Base-by-base conservation (phyloP, 2,888 invertebrate genomes). In the Athalia circularis region DNA sequence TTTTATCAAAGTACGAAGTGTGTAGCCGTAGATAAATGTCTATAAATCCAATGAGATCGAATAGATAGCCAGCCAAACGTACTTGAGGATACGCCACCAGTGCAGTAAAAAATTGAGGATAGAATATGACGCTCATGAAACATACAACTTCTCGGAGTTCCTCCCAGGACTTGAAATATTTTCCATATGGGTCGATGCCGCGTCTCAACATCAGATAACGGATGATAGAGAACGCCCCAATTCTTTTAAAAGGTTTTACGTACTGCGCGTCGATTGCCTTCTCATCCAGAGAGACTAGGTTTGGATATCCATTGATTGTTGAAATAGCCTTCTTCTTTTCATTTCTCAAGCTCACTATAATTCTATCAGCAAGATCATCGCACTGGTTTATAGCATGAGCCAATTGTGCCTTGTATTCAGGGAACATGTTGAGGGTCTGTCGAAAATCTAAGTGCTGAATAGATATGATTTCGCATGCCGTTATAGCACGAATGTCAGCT, bases 21-120 rank as follows among this genome's bases (percentile, higher is more conserved):
- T 85, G 85, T 57, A 85, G 74, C 43, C 84, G 79, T 15, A 84
- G 59, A 79, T 85, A 82, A 29, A 82, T 84, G 61, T 59, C 80
- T 79, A 75, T 50, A 74, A 57, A 92, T 80, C 92, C 91, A 79
- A 92, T 86, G 2, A 86, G 80, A 86, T 92, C 92, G 67, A 92
- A 82, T 50, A 89, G 83, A 50, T 72, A 72, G 13, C 72, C 72
- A 6, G 15, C 59, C 9, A 15, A 13, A 59, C 59, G 72, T 72
- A 47, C 72, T 13, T 59, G 59, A 59, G 72, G 72, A 15, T 72
- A 72, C 4, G 57, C 57, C 15, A 72, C 47, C 5, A 72, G 59
- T 4, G 72, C 57, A 47, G 72, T 72, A 15, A 59, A 72, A 57
- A 72, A 72, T 15, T 72, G 57, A 3, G 72, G 72, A 47, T 72